phyloP scores from a whole-genome alignment of 2,113 vertebrate genomes.

The Paramisgurnus dabryanus region DNA sequence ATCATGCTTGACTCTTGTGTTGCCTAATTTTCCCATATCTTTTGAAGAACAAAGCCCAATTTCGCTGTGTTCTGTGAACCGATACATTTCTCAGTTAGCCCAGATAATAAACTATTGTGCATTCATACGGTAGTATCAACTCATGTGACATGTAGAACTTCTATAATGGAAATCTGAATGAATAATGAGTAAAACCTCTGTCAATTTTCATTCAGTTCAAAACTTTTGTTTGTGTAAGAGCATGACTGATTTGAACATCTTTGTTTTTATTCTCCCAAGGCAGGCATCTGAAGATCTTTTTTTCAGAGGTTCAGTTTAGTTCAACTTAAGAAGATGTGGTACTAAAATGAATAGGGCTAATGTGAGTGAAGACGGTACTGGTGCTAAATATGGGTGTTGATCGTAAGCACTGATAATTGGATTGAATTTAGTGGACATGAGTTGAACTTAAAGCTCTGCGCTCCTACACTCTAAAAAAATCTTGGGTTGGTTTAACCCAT shows the following conservation, averaged over 20 bases:
- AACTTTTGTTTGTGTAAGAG: neutral
- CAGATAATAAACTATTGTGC: neutral
- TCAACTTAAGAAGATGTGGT: neutral
- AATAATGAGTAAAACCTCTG: neutral
- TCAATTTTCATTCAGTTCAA: too few species aligned
- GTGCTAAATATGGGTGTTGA: neutral
- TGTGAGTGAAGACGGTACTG: conserved; percentile 14
- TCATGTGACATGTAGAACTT: neutral
- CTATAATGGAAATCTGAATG: neutral
- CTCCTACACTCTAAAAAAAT: conserved; percentile 2
- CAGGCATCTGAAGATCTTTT: neutral
- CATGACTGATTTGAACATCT: neutral
- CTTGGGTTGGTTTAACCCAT: too few species aligned
- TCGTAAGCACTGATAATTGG: conserved; percentile 41
- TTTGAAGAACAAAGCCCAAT: neutral
- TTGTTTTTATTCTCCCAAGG: neutral
- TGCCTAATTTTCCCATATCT: neutral
- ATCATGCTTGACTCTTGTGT: neutral
- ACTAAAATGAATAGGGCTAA: neutral
- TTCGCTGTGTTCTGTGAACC: neutral
- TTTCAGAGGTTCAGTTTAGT: neutral
- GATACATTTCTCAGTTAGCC: neutral
- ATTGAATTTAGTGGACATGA: conserved; percentile 43
- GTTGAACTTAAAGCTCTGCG: conserved; percentile 19
- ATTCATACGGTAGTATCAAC: neutral